Base-by-base conservation (phyloP, 2,113 vertebrate genomes). In the Furnarius figulus region DNA sequence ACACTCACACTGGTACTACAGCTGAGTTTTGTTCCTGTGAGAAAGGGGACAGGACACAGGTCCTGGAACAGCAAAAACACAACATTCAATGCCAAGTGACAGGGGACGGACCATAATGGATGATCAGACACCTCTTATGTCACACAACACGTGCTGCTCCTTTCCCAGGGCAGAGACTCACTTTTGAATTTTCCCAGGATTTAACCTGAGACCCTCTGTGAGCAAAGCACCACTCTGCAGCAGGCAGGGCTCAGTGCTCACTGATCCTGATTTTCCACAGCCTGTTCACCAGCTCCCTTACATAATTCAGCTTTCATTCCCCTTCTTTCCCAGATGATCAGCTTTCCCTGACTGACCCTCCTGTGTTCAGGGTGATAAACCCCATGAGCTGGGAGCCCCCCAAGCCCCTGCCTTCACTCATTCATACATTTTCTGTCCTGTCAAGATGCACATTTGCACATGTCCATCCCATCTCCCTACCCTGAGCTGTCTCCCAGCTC, bases 231-330 rank as follows among this genome's bases (percentile, higher is more conserved):
- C 15, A 12, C 78, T 23, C 40, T 44, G 63, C 81, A 92, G 76
- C 40, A 56, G 68, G 58, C 67, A 93, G 81, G 44, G 40, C 42
- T 52, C 53, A 58, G 37, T 10, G 3, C 50, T 86, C 67, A 19
- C 30, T 39, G 33, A 91, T 28, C 31, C 63, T 81, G 39, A 70
- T 95, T 94, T 94, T 89, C 87, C 79, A 92, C 78, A 86, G 46
- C 15, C 63, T 85, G 14, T 79, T 94, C 59, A 93, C 56, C 84
- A 87, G 53, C 67, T 91, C 62, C 46, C 66, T 93, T 63, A 84
- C 23, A 86, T 25, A 95, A 80, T 11, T 79, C 71, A 79, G 37
- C 44, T 18, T 62, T 40, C 89, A 77, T 55, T 91, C 33, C 63
- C 40, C 72, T 76, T 75, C 53, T 78, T 85, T 73, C 74, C 82